Evolutionary conservation across 2,888 invertebrate genomes (phyloP).

Genomic region (Cinara cedri): DNA sequence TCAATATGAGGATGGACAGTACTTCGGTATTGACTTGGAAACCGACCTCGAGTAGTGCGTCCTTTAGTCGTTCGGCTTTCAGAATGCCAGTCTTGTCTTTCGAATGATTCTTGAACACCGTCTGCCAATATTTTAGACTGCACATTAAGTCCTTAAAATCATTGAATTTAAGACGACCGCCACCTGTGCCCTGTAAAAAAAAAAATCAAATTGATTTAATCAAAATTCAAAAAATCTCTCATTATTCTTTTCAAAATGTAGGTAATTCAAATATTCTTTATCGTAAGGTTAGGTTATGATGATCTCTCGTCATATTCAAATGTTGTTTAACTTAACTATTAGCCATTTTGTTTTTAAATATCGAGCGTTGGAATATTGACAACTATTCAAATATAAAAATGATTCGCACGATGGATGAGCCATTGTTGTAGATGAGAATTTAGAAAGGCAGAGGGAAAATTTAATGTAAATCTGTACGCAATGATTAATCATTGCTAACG

Average conservation of each 20-base stretch:
- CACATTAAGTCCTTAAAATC: constrained; percentile 92
- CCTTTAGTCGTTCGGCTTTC: constrained; percentile 81
- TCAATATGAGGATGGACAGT: constrained; percentile 78
- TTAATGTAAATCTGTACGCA: no score
- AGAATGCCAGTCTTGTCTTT: constrained; percentile 89
- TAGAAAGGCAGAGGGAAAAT: no score
- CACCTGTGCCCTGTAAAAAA: constrained; percentile 71
- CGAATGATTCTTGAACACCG: constrained; percentile 86
- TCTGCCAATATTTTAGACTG: constrained; percentile 89
- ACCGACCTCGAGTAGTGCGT: constrained; percentile 83
- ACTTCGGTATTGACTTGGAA: constrained; percentile 86
- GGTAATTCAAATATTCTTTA: no score
- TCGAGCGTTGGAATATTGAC: no score
- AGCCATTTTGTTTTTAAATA: no score
- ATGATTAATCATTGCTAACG: no score
- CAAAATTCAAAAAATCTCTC: background rate
- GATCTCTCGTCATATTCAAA: no score
- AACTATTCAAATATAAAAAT: no score
- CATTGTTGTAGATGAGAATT: no score
- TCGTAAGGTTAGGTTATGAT: no score
- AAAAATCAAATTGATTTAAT: background rate
- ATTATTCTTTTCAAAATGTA: background rate
- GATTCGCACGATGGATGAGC: no score
- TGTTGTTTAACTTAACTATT: background rate
- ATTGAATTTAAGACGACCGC: constrained; percentile 79